These are phyloP conservation scores for Baronia brevicornis DNA, from an alignment of 2,888 invertebrate genomes.

Conservation along the genomic window DNA sequence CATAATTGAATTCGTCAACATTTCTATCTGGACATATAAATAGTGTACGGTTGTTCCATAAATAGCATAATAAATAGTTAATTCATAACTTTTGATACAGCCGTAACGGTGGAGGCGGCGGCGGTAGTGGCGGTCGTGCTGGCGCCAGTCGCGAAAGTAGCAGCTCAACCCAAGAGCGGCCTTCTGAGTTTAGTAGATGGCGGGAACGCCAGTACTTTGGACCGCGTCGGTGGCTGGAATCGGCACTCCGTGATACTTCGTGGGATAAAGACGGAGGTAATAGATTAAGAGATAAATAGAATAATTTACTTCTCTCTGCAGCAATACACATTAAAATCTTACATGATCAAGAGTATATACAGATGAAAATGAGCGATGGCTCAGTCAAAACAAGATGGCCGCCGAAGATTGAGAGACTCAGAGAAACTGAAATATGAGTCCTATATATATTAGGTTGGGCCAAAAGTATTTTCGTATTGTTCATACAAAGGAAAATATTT, in stretches of 20 bases:
- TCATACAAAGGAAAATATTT: neutral
- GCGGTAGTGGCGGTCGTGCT: slow-evolving; percentile 59
- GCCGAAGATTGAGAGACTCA: too few relatives aligned
- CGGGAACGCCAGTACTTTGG: slow-evolving; percentile 94
- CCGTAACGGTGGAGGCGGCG: slow-evolving; percentile 58
- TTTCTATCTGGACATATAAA: slow-evolving; percentile 15
- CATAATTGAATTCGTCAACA: neutral
- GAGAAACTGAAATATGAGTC: too few relatives aligned
- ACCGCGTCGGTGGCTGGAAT: slow-evolving; percentile 93
- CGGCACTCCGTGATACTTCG: slow-evolving; percentile 88
- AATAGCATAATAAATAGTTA: neutral
- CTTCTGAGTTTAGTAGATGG: slow-evolving; percentile 92
- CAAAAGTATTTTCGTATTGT: too few relatives aligned
- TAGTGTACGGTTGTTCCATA: too few relatives aligned
- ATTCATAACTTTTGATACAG: slow-evolving; percentile 25
- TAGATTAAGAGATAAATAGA: slow-evolving; percentile 4
- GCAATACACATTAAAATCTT: too few relatives aligned
- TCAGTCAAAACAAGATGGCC: too few relatives aligned
- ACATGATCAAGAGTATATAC: too few relatives aligned
- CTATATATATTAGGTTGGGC: too few relatives aligned
- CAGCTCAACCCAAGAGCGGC: slow-evolving; percentile 76
- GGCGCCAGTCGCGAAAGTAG: slow-evolving; percentile 60
- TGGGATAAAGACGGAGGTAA: slow-evolving; percentile 91
- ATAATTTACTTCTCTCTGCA: too few relatives aligned
- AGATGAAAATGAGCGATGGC: too few relatives aligned